Conservation (phyloP, 2,888 invertebrate species). For the Seladonia tumulorum region DNA sequence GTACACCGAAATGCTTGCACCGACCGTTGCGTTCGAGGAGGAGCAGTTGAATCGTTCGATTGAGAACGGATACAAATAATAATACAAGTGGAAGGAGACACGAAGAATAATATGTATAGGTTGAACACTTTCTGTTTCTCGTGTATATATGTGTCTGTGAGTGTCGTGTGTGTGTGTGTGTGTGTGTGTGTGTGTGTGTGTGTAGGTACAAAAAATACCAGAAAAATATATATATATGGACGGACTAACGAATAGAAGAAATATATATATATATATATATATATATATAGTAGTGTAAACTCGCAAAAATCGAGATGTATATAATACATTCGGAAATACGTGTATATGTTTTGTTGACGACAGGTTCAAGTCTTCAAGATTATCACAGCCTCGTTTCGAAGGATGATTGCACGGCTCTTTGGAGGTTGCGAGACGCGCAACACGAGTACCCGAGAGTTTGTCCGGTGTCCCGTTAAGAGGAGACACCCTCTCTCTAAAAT, state of each 20-base stretch:
- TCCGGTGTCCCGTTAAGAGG: slow-evolving; percentile 29
- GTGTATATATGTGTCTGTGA: no score
- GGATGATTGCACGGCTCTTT: slow-evolving; percentile 40
- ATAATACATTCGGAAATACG: slow-evolving; percentile 14
- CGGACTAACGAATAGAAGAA: slow-evolving; percentile 55
- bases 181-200: background rate
- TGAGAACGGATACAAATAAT: slow-evolving; percentile 39
- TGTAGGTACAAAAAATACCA: slow-evolving; percentile 11
- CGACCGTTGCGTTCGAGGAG: slow-evolving; percentile 9
- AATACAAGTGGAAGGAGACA: slow-evolving; percentile 40
- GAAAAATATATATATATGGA: slow-evolving; percentile 45
- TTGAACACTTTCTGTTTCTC: slow-evolving; percentile 21
- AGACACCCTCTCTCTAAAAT: slow-evolving; percentile 34
- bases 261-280: background rate
- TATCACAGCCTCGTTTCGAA: slow-evolving; percentile 71
- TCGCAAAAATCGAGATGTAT: slow-evolving; percentile 37
- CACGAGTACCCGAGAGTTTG: slow-evolving; percentile 16
- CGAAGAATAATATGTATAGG: slow-evolving; percentile 29
- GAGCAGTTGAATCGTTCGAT: background rate
- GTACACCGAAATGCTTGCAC: background rate
- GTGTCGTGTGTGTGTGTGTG: no score
- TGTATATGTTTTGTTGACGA: slow-evolving; percentile 32
- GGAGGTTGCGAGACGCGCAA: slow-evolving; percentile 24
- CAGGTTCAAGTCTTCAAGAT: slow-evolving; percentile 67
- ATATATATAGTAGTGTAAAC: slow-evolving; percentile 1